Conservation (phyloP, 2,113 vertebrate genomes). For the Eira barbara region DNA sequence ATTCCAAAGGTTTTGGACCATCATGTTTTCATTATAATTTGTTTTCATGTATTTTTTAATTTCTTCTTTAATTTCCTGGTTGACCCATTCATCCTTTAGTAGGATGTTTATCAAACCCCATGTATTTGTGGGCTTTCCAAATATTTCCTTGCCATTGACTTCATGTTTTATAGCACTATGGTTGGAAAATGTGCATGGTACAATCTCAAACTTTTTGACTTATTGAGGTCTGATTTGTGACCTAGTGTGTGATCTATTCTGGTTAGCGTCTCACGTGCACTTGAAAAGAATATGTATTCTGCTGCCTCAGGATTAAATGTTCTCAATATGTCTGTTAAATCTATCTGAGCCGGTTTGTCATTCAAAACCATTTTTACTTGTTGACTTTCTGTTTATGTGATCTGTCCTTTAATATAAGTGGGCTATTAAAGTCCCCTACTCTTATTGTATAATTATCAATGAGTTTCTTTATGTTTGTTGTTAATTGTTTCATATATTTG, state of each 20-base stretch:
- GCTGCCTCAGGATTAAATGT: not conserved
- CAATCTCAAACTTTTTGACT: not conserved
- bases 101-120: not conserved
- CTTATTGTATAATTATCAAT: not conserved
- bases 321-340: not conserved
- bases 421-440: not conserved
- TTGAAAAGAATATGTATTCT: not conserved
- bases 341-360: not conserved
- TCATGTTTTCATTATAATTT: not conserved
- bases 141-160: not conserved
- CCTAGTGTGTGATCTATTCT: not conserved
- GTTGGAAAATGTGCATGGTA: not conserved
- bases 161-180: not conserved
- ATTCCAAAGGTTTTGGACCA: not conserved
- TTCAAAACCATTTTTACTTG: not conserved
- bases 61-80: not conserved
- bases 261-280: not conserved
- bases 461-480: not conserved
- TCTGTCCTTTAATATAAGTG: not conserved
- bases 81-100: not conserved
- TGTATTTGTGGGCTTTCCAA: not conserved
- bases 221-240: not conserved
- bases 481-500: not conserved
- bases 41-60: not conserved
- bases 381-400: not conserved